Conservation (phyloP, 2,113 vertebrate species). For the Clarias gariepinus region DNA sequence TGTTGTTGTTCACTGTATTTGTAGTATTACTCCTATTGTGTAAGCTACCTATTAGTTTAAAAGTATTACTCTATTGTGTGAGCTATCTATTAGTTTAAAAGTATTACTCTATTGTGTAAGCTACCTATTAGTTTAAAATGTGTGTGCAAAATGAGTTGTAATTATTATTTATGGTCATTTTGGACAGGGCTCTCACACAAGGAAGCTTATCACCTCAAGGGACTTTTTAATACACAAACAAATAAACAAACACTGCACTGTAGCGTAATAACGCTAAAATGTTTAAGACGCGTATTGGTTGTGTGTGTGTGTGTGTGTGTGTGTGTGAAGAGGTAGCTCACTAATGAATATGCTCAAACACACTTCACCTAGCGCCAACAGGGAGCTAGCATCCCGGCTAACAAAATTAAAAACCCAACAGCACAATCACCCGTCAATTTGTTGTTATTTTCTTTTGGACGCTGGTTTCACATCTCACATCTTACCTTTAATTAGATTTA, state of each 20-base stretch:
- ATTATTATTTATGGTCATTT: background rate
- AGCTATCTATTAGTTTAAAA: too few relatives aligned
- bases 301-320: background rate
- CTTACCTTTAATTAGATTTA: slow-evolving; percentile 48
- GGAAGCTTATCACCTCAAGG: background rate
- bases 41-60: background rate
- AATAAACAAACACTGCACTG: background rate
- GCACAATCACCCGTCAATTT: slow-evolving; percentile 6
- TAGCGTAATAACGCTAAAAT: background rate
- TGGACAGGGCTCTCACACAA: background rate
- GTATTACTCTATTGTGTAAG: background rate
- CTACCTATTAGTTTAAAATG: background rate
- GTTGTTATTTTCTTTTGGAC: background rate
- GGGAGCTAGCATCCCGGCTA: background rate
- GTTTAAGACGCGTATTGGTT: background rate
- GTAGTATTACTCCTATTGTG: background rate
- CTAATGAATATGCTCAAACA: background rate
- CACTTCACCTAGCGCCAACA: background rate
- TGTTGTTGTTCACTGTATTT: too few relatives aligned
- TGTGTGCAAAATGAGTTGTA: background rate
- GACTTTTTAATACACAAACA: background rate
- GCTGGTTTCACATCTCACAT: background rate
- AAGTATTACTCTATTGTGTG: background rate
- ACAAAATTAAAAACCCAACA: slow-evolving; percentile 14
- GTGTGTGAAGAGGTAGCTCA: background rate